A percentile compares a stretch with the other conserved stretches of the same genome.
These are phyloP conservation scores for Myotis vivesi DNA, from an alignment of 2,797 vertebrate species.

Conservation along the genomic window DNA sequence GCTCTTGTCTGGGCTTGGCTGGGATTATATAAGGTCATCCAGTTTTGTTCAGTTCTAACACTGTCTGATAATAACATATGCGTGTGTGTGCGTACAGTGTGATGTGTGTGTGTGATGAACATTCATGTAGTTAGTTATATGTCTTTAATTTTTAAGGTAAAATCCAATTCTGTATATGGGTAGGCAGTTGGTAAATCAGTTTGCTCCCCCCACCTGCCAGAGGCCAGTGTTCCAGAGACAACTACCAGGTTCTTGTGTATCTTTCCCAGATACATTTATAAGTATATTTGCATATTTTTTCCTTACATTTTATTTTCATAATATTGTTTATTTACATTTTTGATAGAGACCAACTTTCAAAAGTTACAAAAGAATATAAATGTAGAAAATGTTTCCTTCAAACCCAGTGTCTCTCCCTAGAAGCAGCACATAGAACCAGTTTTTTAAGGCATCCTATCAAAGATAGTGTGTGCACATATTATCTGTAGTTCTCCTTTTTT, in stretches of 20 bases:
- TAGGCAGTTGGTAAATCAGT: not conserved
- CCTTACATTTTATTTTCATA: not conserved
- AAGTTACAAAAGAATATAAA: not conserved
- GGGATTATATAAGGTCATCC: not conserved
- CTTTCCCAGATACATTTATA: not conserved
- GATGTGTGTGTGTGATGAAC: not conserved
- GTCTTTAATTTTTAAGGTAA: not conserved
- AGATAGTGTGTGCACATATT: not conserved
- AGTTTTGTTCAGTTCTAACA: not conserved
- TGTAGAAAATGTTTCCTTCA: not conserved
- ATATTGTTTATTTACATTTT: slow-evolving; percentile 2
- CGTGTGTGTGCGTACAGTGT: not conserved
- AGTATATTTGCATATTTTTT: not conserved
- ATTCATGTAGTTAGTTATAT: too few relatives aligned
- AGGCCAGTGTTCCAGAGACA: not conserved
- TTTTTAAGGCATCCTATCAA: not conserved
- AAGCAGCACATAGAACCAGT: not conserved
- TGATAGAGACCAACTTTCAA: not conserved
- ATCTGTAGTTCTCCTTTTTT: not conserved
- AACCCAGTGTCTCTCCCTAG: not conserved
- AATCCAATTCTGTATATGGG: too few relatives aligned
- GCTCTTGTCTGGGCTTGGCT: not conserved
- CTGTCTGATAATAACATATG: not conserved
- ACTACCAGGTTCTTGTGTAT: not conserved
- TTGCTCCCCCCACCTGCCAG: accelerated